These are phyloP conservation scores for Indicator maculatus DNA, from an alignment of 2,113 vertebrate genomes.

Conservation along the genomic window DNA sequence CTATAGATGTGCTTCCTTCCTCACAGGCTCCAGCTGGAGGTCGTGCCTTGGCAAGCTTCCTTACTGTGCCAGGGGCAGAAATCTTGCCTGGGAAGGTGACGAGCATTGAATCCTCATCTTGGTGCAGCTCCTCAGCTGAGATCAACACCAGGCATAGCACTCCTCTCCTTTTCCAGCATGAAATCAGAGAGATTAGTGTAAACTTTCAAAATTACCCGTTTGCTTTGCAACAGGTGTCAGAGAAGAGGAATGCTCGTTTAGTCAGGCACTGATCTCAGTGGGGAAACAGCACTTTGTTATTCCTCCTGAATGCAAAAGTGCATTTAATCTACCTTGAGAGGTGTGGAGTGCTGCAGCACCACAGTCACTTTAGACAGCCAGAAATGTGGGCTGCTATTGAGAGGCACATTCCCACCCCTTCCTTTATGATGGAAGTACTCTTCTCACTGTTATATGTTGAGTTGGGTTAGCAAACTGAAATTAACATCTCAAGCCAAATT, in stretches of 20 bases:
- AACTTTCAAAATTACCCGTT: conserved; percentile 8
- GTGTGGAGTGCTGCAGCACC: neutral
- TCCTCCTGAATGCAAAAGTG: neutral
- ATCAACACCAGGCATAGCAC: neutral
- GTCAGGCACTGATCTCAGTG: conserved; percentile 8
- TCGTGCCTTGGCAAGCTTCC: neutral
- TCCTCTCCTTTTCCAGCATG: neutral
- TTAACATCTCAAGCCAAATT: neutral
- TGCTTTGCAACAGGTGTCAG: neutral
- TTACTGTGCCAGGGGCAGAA: accelerated
- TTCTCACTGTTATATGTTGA: neutral
- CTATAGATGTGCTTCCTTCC: neutral
- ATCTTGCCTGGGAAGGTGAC: neutral
- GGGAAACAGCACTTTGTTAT: conserved; percentile 4
- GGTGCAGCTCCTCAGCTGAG: neutral
- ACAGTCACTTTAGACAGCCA: neutral
- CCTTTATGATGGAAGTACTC: neutral
- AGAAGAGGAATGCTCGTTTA: neutral
- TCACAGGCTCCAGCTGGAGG: neutral
- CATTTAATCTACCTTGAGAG: conserved; percentile 37
- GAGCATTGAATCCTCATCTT: neutral
- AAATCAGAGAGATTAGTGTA: conserved; percentile 4
- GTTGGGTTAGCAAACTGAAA: neutral
- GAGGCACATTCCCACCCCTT: neutral
- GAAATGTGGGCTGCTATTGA: neutral